Evolutionary conservation across 2,113 vertebrate species (phyloP).

Genomic region (Seriola dumerili): DNA sequence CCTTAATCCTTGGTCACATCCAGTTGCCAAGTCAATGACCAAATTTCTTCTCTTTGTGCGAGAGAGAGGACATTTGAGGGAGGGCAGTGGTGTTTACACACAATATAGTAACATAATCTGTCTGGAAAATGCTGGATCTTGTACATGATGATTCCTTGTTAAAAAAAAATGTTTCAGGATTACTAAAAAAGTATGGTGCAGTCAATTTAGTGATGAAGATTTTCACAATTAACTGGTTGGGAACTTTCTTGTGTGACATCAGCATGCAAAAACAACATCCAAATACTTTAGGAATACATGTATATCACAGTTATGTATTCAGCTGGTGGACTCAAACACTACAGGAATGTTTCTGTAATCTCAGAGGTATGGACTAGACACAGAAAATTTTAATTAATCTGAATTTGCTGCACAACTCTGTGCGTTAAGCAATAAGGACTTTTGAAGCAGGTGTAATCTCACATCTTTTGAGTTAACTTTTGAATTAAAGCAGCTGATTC

Average conservation of each 20-base stretch:
- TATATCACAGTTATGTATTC: conserved; percentile 27
- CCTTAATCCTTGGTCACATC: conserved; percentile 40
- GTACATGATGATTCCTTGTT: neutral
- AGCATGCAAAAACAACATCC: neutral
- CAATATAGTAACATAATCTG: conserved; percentile 12
- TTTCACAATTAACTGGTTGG: neutral
- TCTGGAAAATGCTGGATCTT: neutral
- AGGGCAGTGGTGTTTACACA: neutral
- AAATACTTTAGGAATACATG: neutral
- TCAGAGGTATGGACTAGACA: neutral
- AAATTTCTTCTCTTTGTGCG: conserved; percentile 8
- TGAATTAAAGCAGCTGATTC: conserved; percentile 3
- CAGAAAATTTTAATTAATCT: neutral
- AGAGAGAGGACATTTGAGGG: neutral
- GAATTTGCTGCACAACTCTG: neutral
- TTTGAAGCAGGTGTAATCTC: neutral
- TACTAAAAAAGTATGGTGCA: too few species aligned
- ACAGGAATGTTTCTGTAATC: neutral
- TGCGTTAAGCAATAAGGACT: neutral
- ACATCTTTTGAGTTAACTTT: conserved; percentile 1
- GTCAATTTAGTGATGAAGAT: neutral
- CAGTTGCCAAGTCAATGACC: conserved; percentile 39
- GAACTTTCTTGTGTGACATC: neutral
- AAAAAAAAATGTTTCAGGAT: neutral
- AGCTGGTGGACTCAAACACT: neutral